A percentile compares a stretch with the other conserved stretches of the same genome.
phyloP scores from a whole-genome alignment of 2,113 vertebrate genomes.

The Cyprinodon variegatus region DNA sequence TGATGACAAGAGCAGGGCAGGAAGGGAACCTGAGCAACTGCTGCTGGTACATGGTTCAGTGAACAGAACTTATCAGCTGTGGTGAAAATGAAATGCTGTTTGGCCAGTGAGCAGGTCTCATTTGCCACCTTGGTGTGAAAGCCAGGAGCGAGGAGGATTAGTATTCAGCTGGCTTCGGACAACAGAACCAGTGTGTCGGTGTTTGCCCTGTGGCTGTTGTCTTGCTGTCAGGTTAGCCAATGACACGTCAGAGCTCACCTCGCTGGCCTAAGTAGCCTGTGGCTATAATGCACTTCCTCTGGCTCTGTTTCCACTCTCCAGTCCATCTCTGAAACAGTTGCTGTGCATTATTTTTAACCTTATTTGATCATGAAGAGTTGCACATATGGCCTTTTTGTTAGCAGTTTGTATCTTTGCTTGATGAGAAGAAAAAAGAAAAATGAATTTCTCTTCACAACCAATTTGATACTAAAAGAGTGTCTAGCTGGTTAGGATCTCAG shows the following conservation, averaged over 20 bases:
- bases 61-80: conserved; percentile 32
- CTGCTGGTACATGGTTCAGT: conserved; percentile 17
- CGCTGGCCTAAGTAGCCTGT: conserved; percentile 29
- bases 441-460: not conserved
- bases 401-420: not conserved
- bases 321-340: not conserved
- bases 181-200: conserved; percentile 39
- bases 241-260: conserved; percentile 52
- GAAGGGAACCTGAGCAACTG: conserved; percentile 10
- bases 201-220: conserved; percentile 68
- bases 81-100: conserved; percentile 36
- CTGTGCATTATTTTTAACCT: conserved; percentile 1
- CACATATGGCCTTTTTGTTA: not conserved
- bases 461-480: not conserved
- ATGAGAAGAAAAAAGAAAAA: not conserved
- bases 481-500: too few relatives aligned
- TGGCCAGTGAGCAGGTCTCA: conserved; percentile 43
- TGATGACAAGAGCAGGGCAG: conserved; percentile 18
- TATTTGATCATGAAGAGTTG: not conserved
- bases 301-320: not conserved
- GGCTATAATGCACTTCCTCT: conserved; percentile 21
- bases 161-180: conserved; percentile 56
- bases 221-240: conserved; percentile 57
- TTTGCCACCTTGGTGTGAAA: conserved; percentile 30
- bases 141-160: conserved; percentile 55